Evolutionary conservation across 2,888 invertebrate genomes (phyloP).

Genomic region (Gerris lacustris): DNA sequence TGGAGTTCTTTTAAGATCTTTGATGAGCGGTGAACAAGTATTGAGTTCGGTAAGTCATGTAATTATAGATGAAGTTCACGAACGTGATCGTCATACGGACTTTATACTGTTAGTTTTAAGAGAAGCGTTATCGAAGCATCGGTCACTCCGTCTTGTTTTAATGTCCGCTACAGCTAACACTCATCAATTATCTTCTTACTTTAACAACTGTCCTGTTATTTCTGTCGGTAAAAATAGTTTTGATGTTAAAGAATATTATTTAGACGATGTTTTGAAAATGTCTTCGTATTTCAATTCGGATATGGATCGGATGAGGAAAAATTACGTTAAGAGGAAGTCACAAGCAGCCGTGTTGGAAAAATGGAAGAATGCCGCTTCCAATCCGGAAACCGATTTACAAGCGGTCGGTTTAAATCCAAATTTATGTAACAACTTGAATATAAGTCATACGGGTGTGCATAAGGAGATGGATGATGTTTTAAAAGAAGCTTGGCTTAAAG

Average conservation of each 20-base stretch:
- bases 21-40: slow-evolving; percentile 63
- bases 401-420: neutral
- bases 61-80: slow-evolving; percentile 90
- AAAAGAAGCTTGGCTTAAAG: slow-evolving; percentile 15
- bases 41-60: slow-evolving; percentile 69
- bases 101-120: slow-evolving; percentile 77
- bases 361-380: slow-evolving; percentile 34
- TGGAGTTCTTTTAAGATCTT: slow-evolving; percentile 72
- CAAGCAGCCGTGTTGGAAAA: slow-evolving; percentile 37
- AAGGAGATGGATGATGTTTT: slow-evolving; percentile 15
- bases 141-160: slow-evolving; percentile 65
- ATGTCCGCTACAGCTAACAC: slow-evolving; percentile 94
- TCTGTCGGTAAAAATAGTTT: slow-evolving; percentile 61
- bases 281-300: slow-evolving; percentile 29
- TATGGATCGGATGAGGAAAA: slow-evolving; percentile 32
- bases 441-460: slow-evolving; percentile 7
- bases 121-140: slow-evolving; percentile 56
- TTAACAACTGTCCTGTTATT: slow-evolving; percentile 63
- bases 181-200: slow-evolving; percentile 68
- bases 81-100: slow-evolving; percentile 84
- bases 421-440: neutral
- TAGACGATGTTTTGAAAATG: slow-evolving; percentile 39
- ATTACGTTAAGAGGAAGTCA: slow-evolving; percentile 36
- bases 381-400: too few relatives aligned
- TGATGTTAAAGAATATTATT: slow-evolving; percentile 60